Conservation (phyloP, 2,797 vertebrate genomes). For the Sphenodon punctatus region DNA sequence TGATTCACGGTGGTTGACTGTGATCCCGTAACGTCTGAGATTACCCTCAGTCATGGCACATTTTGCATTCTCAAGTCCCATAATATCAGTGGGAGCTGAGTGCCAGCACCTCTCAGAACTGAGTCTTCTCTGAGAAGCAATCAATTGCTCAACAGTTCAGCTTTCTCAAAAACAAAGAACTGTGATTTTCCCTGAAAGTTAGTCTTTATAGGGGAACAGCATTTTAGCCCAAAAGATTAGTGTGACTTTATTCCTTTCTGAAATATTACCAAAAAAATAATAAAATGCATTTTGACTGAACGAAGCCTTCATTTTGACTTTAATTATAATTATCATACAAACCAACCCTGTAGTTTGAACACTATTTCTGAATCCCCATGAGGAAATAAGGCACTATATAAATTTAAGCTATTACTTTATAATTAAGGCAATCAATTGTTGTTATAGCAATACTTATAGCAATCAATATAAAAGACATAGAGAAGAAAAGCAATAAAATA, state of each 20-base stretch:
- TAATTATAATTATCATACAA: not conserved
- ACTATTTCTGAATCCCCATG: not conserved
- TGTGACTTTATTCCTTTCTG: not conserved
- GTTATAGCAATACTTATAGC: not conserved
- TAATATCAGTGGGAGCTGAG: not conserved
- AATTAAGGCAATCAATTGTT: not conserved
- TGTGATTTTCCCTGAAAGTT: conserved; percentile 63
- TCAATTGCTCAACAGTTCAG: conserved; percentile 39
- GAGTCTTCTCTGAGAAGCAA: not conserved
- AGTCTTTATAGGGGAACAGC: conserved; percentile 45
- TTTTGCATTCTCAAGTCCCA: no score
- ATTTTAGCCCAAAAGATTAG: conserved; percentile 49
- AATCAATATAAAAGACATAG: not conserved
- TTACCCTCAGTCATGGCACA: no score
- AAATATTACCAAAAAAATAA: not conserved
- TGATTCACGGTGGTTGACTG: no score
- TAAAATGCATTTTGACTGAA: conserved; percentile 46
- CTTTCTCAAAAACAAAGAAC: conserved; percentile 54
- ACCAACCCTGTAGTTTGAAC: not conserved
- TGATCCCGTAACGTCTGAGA: no score
- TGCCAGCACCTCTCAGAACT: not conserved
- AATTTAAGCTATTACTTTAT: not conserved
- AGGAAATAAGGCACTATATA: not conserved
- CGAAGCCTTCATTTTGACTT: conserved; percentile 44
- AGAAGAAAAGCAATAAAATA: not conserved